Evolutionary conservation across 2,113 vertebrate genomes (phyloP).

Genomic region (Anguilla rostrata): DNA sequence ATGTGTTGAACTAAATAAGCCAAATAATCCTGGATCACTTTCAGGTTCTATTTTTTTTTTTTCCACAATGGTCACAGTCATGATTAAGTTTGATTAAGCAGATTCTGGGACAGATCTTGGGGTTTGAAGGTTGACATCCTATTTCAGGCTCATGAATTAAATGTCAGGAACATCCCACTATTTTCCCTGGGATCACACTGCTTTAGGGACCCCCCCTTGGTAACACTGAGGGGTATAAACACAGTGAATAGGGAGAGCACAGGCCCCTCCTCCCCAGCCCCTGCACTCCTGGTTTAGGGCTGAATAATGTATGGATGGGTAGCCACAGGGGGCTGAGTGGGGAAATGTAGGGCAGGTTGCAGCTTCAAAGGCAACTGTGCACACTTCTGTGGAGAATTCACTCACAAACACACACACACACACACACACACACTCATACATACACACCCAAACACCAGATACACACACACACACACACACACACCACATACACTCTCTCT

Average conservation of each 20-base stretch:
- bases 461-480: neutral
- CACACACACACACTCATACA: slow-evolving; percentile 18
- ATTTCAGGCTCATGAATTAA: neutral
- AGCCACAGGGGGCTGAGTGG: slow-evolving; percentile 16
- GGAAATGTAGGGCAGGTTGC: slow-evolving; percentile 29
- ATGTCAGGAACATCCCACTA: neutral
- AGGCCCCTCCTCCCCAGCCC: neutral
- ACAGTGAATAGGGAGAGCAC: neutral
- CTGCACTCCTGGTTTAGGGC: neutral
- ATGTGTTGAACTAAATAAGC: too few relatives aligned
- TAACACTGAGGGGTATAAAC: slow-evolving; percentile 5
- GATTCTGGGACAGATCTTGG: neutral
- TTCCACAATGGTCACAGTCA: neutral
- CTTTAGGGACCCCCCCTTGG: neutral
- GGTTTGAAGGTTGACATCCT: neutral
- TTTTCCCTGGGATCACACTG: neutral
- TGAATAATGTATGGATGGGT: slow-evolving; percentile 41
- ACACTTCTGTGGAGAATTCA: neutral
- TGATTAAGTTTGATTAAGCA: neutral
- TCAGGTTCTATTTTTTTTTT: neutral
- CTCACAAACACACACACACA: slow-evolving; percentile 6
- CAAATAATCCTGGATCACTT: too few relatives aligned
- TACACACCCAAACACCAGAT: neutral
- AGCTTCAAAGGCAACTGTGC: slow-evolving; percentile 7
- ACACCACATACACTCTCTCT: neutral